Conservation (phyloP, 2,113 vertebrate species). For the Prietella phreatophila region DNA sequence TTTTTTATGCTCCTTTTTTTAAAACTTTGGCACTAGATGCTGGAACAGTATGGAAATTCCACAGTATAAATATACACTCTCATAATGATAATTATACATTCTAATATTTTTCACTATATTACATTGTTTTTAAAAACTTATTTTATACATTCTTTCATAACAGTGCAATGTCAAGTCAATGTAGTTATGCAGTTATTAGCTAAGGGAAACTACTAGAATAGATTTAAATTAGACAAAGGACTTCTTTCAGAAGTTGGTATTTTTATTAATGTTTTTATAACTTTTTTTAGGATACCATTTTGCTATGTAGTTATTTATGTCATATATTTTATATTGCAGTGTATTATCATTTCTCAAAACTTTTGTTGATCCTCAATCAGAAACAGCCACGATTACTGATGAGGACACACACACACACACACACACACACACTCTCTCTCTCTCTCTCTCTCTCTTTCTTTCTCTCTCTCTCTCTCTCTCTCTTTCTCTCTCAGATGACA, state of each 20-base stretch:
- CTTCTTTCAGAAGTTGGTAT: background rate
- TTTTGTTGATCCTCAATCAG: background rate
- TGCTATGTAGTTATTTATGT: background rate
- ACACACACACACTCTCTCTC: background rate
- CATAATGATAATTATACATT: background rate
- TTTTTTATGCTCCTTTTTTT: constrained; percentile 10
- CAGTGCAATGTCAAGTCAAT: background rate
- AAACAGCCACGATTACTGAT: background rate
- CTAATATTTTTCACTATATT: background rate
- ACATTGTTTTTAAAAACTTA: background rate
- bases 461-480: background rate
- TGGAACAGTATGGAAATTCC: background rate
- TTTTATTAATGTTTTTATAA: background rate
- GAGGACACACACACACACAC: background rate
- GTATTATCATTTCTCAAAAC: background rate
- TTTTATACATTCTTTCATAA: background rate
- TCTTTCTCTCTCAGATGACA: constrained; percentile 38
- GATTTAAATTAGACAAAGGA: background rate
- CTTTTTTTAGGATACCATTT: background rate
- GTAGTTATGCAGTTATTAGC: background rate
- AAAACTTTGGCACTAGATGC: background rate
- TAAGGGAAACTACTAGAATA: background rate
- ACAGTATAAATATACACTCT: background rate
- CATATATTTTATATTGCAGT: background rate
- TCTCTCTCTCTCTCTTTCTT: background rate